Evolutionary conservation across 1,140 invertebrate species (phyloP).

Genomic region (Vanessa atalanta): DNA sequence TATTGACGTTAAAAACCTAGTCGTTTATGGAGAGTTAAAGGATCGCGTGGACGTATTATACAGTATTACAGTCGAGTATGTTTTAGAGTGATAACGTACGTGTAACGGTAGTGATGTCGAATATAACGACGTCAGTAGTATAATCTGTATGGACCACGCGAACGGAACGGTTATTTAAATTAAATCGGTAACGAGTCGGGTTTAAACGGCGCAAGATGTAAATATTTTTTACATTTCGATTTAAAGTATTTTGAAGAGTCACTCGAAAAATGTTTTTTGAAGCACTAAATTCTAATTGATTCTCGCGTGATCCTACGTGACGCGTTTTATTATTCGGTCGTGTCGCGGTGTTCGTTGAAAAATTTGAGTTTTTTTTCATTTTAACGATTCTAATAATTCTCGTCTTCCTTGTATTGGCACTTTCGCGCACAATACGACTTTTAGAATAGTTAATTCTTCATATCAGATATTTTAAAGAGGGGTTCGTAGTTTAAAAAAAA

Average conservation of each 20-base stretch:
- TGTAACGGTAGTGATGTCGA: background rate
- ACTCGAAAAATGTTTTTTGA: conserved; percentile 52
- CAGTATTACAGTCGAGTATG: conserved; percentile 56
- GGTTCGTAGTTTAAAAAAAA: conserved; percentile 48
- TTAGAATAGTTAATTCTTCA: conserved; percentile 72
- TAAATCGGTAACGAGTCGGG: conserved; percentile 6
- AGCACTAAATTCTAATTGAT: conserved; percentile 59
- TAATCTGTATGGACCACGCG: conserved; percentile 1
- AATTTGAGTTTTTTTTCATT: conserved; percentile 50
- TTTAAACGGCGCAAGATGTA: conserved; percentile 14
- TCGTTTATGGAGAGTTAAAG: conserved; percentile 44
- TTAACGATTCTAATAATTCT: conserved; percentile 56
- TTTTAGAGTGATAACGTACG: background rate
- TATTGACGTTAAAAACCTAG: conserved; percentile 76
- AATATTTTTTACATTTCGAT: conserved; percentile 36
- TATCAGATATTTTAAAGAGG: conserved; percentile 71
- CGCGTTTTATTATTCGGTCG: conserved; percentile 46
- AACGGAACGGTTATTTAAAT: background rate
- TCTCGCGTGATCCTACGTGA: conserved; percentile 53
- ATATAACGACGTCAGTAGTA: background rate
- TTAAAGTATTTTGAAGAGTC: conserved; percentile 51
- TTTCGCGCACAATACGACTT: conserved; percentile 68
- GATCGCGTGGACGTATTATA: conserved; percentile 45
- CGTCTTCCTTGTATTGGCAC: conserved; percentile 71
- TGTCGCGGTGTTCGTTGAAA: conserved; percentile 59